Conservation (phyloP, 2,888 invertebrate genomes). For the Kuschelorhynchus macadamiae region DNA sequence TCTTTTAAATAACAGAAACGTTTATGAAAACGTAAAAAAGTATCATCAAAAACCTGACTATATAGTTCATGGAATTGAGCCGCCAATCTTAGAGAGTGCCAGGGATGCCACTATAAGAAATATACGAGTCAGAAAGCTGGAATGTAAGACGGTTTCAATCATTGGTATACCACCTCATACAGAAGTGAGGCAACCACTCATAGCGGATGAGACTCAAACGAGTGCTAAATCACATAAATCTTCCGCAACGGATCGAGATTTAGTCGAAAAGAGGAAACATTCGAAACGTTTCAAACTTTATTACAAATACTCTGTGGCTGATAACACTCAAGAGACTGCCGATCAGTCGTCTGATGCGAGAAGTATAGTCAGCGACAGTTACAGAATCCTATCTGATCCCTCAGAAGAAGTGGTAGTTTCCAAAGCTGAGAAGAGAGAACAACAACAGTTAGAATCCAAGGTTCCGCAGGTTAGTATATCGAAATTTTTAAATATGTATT, state of each 20-base stretch:
- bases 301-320: constrained; percentile 52
- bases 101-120: neutral
- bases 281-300: constrained; percentile 53
- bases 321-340: constrained; percentile 28
- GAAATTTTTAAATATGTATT: neutral
- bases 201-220: constrained; percentile 24
- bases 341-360: constrained; percentile 44
- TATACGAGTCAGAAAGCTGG: constrained; percentile 40
- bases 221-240: constrained; percentile 20
- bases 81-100: constrained; percentile 42
- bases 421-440: neutral
- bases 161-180: constrained; percentile 51
- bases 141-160: constrained; percentile 54
- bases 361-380: constrained; percentile 52
- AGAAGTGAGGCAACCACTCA: constrained; percentile 9
- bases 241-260: constrained; percentile 33
- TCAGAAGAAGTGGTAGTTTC: constrained; percentile 32
- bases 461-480: constrained; percentile 6
- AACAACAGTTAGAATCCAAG: neutral
- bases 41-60: constrained; percentile 23
- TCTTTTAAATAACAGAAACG: neutral
- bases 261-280: constrained; percentile 50
- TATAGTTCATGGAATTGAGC: constrained; percentile 53
- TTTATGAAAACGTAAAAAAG: neutral
- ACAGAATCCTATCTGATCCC: constrained; percentile 45